These are phyloP conservation scores for Trematomus bernacchii DNA, from an alignment of 2,797 vertebrate genomes.

Conservation along the genomic window DNA sequence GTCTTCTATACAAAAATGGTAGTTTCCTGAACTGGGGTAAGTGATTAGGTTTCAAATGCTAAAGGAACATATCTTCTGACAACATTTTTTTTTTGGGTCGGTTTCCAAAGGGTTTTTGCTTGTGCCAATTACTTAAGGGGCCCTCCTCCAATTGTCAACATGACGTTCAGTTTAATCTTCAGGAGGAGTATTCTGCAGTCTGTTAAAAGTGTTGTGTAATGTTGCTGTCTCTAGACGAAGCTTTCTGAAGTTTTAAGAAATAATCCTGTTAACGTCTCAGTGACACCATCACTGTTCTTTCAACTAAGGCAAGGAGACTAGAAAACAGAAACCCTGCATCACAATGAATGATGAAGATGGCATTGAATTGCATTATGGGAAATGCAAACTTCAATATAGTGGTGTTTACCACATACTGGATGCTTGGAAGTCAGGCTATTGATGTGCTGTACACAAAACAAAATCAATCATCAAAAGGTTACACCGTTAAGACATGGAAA, in stretches of 20 bases:
- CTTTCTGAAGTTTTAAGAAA: not conserved
- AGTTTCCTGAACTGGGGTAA: not conserved
- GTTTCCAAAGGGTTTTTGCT: not conserved
- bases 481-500: no score
- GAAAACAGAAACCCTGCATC: not conserved
- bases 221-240: not conserved
- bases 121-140: not conserved
- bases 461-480: no score
- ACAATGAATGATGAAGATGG: not conserved
- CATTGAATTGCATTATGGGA: not conserved
- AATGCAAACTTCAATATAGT: no score
- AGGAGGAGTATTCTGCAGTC: not conserved
- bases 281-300: not conserved
- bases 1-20: slow-evolving; percentile 8
- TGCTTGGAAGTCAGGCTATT: no score
- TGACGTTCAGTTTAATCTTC: not conserved
- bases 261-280: not conserved
- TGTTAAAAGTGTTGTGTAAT: not conserved
- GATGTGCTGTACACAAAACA: no score
- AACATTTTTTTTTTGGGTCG: not conserved
- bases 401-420: no score
- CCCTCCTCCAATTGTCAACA: not conserved
- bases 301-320: not conserved
- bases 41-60: not conserved
- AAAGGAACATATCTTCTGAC: not conserved